Percentiles rank a stretch among this genome's conserved stretches.
These are phyloP conservation scores for Morone chrysops DNA, from an alignment of 2,113 vertebrate species.

Conservation along the genomic window DNA sequence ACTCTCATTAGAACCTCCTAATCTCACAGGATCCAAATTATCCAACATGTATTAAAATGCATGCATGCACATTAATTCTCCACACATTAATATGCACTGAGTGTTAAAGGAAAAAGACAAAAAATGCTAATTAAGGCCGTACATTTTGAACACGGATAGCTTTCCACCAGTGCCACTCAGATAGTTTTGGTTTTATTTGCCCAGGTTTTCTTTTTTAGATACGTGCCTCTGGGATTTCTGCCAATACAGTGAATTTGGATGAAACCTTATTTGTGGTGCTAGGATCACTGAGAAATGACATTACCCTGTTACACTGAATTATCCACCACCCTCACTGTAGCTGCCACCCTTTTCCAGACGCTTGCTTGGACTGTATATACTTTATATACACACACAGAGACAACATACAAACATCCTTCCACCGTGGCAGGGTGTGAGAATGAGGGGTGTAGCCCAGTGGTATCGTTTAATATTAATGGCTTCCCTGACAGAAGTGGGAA, in stretches of 20 bases:
- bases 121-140: constrained; percentile 20
- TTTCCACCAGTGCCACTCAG: not conserved
- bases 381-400: not conserved
- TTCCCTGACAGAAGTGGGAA: constrained; percentile 40
- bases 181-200: not conserved
- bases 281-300: no score
- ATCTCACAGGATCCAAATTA: constrained; percentile 12
- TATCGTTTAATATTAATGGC: constrained; percentile 69
- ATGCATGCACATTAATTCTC: constrained; percentile 34
- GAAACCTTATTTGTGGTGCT: not conserved
- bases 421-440: constrained; percentile 11
- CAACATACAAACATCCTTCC: not conserved
- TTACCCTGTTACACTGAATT: no score
- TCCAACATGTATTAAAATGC: constrained; percentile 22
- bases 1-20: not conserved
- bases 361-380: not conserved
- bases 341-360: not conserved
- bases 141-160: not conserved
- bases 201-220: not conserved
- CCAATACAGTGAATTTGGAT: no score
- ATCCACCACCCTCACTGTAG: not conserved
- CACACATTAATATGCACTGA: constrained; percentile 19
- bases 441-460: constrained; percentile 23
- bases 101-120: not conserved
- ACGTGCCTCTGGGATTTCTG: not conserved